Percentiles rank a stretch among this genome's conserved stretches.
These are phyloP conservation scores for Phenganax stokvisi DNA, from an alignment of 92 coral and sea anemone genomes.

Conservation along the genomic window DNA sequence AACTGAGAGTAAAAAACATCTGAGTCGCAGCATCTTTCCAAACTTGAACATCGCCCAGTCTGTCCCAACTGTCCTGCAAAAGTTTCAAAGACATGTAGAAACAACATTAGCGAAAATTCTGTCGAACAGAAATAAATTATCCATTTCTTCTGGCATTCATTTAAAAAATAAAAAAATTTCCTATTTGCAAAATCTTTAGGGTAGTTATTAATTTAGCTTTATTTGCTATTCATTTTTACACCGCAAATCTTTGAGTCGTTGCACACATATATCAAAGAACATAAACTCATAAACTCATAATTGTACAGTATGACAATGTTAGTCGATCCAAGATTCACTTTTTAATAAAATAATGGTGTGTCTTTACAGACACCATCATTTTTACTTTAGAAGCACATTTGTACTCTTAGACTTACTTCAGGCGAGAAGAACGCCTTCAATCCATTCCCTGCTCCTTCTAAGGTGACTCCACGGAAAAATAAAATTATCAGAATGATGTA, in stretches of 20 bases:
- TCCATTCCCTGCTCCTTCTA: constrained; percentile 78
- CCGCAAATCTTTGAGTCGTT: no score
- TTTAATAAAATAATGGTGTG: no score
- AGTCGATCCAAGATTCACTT: no score
- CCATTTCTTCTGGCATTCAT: not conserved
- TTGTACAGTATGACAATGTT: no score
- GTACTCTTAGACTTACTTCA: constrained; percentile 31
- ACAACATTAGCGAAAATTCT: not conserved
- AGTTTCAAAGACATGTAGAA: not conserved
- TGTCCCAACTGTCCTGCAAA: constrained; percentile 31
- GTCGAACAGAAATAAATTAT: not conserved
- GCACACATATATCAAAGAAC: no score
- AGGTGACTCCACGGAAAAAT: constrained; percentile 89
- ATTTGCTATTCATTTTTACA: no score
- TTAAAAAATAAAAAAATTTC: no score
- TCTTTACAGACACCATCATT: not conserved
- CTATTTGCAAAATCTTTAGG: not conserved
- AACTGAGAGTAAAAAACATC: constrained; percentile 64
- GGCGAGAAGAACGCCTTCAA: constrained; percentile 73
- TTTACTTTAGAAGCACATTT: not conserved
- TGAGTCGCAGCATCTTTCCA: constrained; percentile 77
- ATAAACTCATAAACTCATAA: no score
- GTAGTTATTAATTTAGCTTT: no score
- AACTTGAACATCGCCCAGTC: constrained; percentile 65
- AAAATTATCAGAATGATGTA: constrained; percentile 84